Conservation (phyloP, 1,140 invertebrate genomes). For the Contarinia nasturtii region DNA sequence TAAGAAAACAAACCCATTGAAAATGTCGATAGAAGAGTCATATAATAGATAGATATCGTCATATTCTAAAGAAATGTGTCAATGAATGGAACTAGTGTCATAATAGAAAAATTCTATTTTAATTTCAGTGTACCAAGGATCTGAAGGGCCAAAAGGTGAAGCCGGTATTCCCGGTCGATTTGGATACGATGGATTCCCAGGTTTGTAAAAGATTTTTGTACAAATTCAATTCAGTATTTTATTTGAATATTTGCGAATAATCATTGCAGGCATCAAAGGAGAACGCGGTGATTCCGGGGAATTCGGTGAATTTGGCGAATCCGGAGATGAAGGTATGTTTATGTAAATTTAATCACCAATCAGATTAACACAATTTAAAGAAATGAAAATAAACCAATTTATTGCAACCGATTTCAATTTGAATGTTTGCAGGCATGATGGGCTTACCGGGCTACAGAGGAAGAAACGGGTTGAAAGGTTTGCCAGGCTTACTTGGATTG, state of each 20-base stretch:
- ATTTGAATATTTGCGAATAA: too few relatives aligned
- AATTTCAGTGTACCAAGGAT: conserved; percentile 16
- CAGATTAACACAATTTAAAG: background rate
- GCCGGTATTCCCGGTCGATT: conserved; percentile 24
- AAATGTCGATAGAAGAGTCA: too few relatives aligned
- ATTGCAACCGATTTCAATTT: background rate
- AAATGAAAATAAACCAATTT: background rate
- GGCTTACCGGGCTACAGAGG: conserved; percentile 20
- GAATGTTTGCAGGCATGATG: conserved; percentile 5
- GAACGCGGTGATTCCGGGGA: conserved; percentile 28
- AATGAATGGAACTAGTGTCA: too few relatives aligned
- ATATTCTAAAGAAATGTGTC: too few relatives aligned
- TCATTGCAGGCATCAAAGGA: conserved; percentile 18
- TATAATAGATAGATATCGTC: too few relatives aligned
- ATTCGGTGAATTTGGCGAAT: conserved; percentile 26
- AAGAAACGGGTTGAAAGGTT: conserved; percentile 19
- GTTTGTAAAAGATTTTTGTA: background rate
- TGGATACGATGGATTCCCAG: conserved; percentile 17
- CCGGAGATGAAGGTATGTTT: conserved; percentile 30
- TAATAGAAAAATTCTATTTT: too few relatives aligned
- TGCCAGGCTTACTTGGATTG: conserved; percentile 37
- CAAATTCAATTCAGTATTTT: too few relatives aligned
- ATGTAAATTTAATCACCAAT: background rate
- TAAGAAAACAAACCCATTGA: too few relatives aligned
- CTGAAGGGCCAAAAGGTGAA: conserved; percentile 26